Percentiles rank a stretch among this genome's conserved stretches.
Evolutionary conservation across 2,797 vertebrate species (phyloP).

Genomic region (Crypturellus tataupa): DNA sequence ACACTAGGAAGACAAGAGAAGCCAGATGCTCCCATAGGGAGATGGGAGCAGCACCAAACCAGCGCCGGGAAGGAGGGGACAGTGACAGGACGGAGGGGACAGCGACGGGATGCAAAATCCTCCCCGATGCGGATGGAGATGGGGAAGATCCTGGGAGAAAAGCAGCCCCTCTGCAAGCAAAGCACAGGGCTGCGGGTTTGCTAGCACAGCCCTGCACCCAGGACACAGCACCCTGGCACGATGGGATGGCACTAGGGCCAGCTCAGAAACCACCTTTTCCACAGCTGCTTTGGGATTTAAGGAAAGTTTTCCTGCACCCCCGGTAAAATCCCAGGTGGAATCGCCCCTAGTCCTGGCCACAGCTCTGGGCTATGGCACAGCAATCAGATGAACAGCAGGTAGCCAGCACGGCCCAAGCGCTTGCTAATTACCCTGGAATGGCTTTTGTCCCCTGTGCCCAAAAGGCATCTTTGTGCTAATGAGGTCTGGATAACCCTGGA

Average conservation of each 20-base stretch:
- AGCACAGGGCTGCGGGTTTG: background rate
- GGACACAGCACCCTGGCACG: background rate
- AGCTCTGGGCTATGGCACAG: background rate
- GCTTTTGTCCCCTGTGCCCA: background rate
- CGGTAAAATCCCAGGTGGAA: background rate
- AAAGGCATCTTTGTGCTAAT: background rate
- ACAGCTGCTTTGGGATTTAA: background rate
- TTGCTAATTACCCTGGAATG: background rate
- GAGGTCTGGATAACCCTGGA: background rate
- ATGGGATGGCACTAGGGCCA: no score
- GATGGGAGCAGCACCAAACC: no score
- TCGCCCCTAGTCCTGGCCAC: no score
- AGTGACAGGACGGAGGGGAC: background rate
- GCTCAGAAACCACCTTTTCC: background rate
- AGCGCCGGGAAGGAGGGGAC: background rate
- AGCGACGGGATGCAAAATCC: background rate
- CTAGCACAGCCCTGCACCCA: no score
- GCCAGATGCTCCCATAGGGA: background rate
- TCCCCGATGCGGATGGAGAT: background rate
- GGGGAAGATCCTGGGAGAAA: background rate
- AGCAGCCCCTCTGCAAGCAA: background rate
- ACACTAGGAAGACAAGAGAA: fast-evolving
- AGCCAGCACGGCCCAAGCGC: background rate
- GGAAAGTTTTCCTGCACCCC: background rate
- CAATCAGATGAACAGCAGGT: background rate